A percentile compares a stretch with the other conserved stretches of the same genome.
Evolutionary conservation across 2,888 invertebrate species (phyloP).

Genomic region (Leuctra nigra): DNA sequence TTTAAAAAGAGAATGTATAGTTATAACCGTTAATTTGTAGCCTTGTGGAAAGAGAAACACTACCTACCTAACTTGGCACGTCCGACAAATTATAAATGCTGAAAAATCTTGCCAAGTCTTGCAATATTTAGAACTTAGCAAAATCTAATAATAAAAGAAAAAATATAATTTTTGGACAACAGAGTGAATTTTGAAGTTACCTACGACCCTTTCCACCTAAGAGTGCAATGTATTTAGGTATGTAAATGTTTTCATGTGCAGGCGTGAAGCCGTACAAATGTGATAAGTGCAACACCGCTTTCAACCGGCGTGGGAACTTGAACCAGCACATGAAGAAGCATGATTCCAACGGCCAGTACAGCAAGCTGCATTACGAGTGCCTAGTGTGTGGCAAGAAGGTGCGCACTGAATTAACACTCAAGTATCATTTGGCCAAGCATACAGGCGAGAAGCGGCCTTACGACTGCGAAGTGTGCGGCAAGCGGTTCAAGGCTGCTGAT

Average conservation of each 20-base stretch:
- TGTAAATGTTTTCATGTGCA: neutral
- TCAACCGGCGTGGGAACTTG: conserved; percentile 28
- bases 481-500: conserved; percentile 26
- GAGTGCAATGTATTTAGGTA: neutral
- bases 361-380: conserved; percentile 19
- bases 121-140: no score
- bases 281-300: conserved; percentile 25
- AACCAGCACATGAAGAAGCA: conserved; percentile 28
- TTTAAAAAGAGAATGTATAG: no score
- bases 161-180: no score
- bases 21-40: no score
- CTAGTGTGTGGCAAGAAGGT: conserved; percentile 25
- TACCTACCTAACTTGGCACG: no score
- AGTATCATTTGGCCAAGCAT: conserved; percentile 28
- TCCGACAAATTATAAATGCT: no score
- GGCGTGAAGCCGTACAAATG: conserved; percentile 25
- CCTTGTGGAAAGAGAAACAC: no score
- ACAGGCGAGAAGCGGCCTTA: conserved; percentile 29
- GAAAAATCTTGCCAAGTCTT: no score
- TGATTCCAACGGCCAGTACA: neutral
- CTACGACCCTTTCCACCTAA: no score
- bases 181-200: no score
- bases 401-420: conserved; percentile 26
- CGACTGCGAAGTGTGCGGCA: conserved; percentile 27
- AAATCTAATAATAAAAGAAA: no score